phyloP scores from a whole-genome alignment of 2,888 invertebrate genomes.

The Drosophila fulvimacula region DNA sequence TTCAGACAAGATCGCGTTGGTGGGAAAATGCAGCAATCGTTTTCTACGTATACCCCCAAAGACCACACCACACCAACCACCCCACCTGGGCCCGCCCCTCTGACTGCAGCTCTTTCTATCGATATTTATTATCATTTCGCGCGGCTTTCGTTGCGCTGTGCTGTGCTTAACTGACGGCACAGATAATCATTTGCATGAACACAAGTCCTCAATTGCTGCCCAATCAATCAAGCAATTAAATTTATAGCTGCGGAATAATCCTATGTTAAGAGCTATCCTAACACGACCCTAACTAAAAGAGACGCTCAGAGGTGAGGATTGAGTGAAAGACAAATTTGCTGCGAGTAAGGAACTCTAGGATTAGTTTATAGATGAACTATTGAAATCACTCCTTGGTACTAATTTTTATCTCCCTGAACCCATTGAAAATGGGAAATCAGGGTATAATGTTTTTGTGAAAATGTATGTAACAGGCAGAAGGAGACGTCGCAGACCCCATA shows the following conservation, averaged over 20 bases:
- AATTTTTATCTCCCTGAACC: no score
- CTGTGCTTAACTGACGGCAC: constrained; percentile 10
- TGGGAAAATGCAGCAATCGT: constrained; percentile 70
- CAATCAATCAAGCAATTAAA: constrained; percentile 57
- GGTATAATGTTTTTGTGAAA: no score
- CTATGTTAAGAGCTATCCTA: not conserved
- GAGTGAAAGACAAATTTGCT: no score
- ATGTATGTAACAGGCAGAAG: no score
- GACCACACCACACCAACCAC: not conserved
- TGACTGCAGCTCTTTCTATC: constrained; percentile 13
- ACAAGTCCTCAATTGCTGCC: constrained; percentile 36
- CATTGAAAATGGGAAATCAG: no score
- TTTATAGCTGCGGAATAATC: not conserved
- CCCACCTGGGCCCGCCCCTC: not conserved
- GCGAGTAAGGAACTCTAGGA: no score
- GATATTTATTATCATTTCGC: constrained; percentile 75
- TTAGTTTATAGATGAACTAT: no score
- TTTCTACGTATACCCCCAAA: constrained; percentile 39
- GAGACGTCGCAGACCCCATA: no score
- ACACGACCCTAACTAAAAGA: not conserved
- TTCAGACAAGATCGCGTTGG: constrained; percentile 74
- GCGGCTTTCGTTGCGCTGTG: constrained; percentile 44
- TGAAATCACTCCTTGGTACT: no score
- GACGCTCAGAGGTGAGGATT: no score
- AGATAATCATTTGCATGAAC: constrained; percentile 54